phyloP scores from a whole-genome alignment of 2,797 vertebrate genomes.

The Poecilia wingei region DNA sequence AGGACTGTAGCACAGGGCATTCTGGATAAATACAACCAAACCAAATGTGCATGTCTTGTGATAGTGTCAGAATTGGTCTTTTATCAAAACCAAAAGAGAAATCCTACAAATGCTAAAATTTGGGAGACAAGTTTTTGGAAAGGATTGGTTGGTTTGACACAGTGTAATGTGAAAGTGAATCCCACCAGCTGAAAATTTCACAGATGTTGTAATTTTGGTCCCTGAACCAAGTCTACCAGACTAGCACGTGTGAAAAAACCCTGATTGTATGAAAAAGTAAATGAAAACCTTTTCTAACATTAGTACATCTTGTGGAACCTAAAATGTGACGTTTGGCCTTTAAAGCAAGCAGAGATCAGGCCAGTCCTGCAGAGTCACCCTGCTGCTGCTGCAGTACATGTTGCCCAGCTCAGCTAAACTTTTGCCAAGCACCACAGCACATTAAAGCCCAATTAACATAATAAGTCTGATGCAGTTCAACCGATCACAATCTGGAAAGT shows the following conservation, averaged over 20 bases:
- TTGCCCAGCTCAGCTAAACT: conserved; percentile 35
- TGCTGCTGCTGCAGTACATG: conserved; percentile 45
- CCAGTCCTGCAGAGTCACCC: conserved; percentile 58
- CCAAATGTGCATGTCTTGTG: too few relatives aligned
- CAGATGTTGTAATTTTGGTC: too few relatives aligned
- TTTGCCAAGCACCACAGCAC: conserved; percentile 39
- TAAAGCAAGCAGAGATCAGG: conserved; percentile 10
- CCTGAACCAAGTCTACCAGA: too few relatives aligned
- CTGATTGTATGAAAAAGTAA: background rate
- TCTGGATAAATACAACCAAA: too few relatives aligned
- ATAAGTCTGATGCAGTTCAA: background rate
- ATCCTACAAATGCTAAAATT: background rate
- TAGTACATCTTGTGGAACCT: background rate
- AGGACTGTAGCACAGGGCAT: background rate
- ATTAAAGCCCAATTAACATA: conserved; percentile 26
- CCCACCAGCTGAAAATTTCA: too few relatives aligned
- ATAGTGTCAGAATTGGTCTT: too few relatives aligned
- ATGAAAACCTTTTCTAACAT: background rate
- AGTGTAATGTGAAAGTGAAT: too few relatives aligned
- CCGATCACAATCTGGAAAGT: background rate
- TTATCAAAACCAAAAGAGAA: background rate
- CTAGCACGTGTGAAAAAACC: too few relatives aligned
- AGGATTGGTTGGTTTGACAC: too few relatives aligned
- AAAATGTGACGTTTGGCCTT: conserved; percentile 9
- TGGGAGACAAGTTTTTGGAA: background rate